These are phyloP conservation scores for Serilophus lunatus DNA, from an alignment of 2,113 vertebrate genomes.

Conservation along the genomic window DNA sequence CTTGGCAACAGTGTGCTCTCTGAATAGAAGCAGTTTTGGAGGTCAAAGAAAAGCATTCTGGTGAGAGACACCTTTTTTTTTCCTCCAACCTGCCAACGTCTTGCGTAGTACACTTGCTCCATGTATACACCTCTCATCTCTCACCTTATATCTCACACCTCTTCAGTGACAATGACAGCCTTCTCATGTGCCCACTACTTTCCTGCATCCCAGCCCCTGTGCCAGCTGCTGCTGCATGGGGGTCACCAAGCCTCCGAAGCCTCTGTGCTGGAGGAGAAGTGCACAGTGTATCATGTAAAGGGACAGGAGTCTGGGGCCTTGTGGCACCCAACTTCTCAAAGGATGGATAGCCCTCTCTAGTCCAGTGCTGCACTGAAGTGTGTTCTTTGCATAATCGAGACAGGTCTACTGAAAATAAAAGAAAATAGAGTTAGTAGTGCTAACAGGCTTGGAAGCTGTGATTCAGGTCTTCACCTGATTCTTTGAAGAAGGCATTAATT, in stretches of 20 bases:
- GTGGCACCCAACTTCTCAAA: background rate
- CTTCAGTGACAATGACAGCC: background rate
- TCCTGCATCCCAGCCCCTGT: background rate
- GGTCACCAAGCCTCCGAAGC: rapidly evolving
- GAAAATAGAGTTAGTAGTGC: background rate
- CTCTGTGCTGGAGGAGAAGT: background rate
- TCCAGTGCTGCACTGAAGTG: rapidly evolving
- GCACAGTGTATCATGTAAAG: rapidly evolving
- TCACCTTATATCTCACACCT: background rate
- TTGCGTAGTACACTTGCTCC: rapidly evolving
- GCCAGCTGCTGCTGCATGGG: background rate
- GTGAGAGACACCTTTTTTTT: background rate
- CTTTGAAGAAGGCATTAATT: background rate
- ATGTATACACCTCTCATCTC: background rate
- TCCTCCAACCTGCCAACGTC: background rate
- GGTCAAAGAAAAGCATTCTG: background rate
- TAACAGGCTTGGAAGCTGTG: background rate
- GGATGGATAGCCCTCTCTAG: background rate
- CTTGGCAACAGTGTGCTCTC: background rate
- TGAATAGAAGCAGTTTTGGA: background rate
- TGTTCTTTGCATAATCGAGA: background rate
- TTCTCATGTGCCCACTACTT: rapidly evolving
- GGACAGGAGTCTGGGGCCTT: background rate
- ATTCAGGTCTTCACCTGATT: background rate
- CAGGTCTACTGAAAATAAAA: background rate